Percentiles rank a stretch among this genome's conserved stretches.
These are phyloP conservation scores for Amphilophus citrinellus DNA, from an alignment of 2,113 vertebrate genomes.

Conservation along the genomic window DNA sequence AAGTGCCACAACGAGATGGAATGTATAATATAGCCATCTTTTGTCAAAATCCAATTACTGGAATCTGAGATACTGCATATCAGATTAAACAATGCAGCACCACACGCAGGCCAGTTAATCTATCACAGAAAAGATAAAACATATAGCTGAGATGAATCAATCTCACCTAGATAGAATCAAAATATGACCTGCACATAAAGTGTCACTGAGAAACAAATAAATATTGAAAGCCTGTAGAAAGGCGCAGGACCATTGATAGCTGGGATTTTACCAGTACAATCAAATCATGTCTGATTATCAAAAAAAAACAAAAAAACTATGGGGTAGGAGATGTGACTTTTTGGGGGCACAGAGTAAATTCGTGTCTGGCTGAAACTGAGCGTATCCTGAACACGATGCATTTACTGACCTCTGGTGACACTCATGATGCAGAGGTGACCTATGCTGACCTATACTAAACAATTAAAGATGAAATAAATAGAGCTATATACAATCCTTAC, in stretches of 20 bases:
- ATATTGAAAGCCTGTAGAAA: background rate
- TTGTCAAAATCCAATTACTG: constrained; percentile 28
- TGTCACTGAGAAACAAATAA: background rate
- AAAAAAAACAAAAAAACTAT: background rate
- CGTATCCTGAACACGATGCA: background rate
- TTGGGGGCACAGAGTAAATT: too few relatives aligned
- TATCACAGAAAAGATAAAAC: background rate
- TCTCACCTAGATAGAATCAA: background rate
- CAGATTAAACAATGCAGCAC: constrained; percentile 4
- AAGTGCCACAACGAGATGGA: background rate
- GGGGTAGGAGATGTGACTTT: background rate
- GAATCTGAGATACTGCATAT: constrained; percentile 11
- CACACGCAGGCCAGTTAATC: background rate
- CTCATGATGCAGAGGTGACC: background rate
- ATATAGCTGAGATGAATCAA: background rate
- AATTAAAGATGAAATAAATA: background rate
- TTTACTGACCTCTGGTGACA: background rate
- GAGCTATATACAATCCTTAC: background rate
- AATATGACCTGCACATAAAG: background rate
- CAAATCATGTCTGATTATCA: background rate
- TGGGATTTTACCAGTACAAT: background rate
- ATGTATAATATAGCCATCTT: background rate
- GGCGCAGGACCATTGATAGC: background rate
- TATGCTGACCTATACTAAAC: background rate
- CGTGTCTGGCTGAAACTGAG: background rate